These are phyloP conservation scores for Conopomorpha cramerella DNA, from an alignment of 1,140 invertebrate genomes.

Conservation along the genomic window DNA sequence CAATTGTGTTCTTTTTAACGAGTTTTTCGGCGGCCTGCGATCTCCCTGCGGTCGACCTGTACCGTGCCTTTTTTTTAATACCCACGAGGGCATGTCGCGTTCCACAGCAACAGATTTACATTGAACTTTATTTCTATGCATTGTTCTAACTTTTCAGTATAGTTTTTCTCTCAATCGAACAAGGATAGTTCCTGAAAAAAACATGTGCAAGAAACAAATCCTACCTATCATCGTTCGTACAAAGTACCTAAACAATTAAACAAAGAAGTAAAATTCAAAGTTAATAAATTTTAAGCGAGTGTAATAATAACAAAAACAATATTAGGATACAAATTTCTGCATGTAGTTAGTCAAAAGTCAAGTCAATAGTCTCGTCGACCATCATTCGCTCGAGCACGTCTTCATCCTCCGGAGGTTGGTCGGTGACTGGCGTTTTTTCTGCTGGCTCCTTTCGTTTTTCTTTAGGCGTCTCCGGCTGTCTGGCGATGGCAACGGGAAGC, in stretches of 20 bases:
- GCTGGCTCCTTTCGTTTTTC: not conserved
- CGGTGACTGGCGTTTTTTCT: not conserved
- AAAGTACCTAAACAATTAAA: too few relatives aligned
- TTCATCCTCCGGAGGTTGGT: not conserved
- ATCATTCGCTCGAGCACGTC: conserved; percentile 5
- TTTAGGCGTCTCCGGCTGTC: not conserved
- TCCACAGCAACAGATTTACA: too few relatives aligned
- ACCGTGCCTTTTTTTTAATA: conserved; percentile 11
- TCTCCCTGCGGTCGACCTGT: conserved; percentile 15
- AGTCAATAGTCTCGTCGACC: conserved; percentile 15
- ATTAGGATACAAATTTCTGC: too few relatives aligned
- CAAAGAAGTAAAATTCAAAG: too few relatives aligned
- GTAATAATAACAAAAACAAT: too few relatives aligned
- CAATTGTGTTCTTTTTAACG: conserved; percentile 54
- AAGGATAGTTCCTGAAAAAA: not conserved
- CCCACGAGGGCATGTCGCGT: too few relatives aligned
- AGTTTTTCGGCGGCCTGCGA: conserved; percentile 39
- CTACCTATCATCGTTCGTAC: too few relatives aligned
- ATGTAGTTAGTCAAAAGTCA: conserved; percentile 27
- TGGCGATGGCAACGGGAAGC: too few relatives aligned
- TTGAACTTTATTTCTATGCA: too few relatives aligned
- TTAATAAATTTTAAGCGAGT: too few relatives aligned
- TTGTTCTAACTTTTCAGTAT: too few relatives aligned
- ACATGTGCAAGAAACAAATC: conserved; percentile 3
- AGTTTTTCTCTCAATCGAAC: too few relatives aligned